Conservation (phyloP, 2,113 vertebrate genomes). For the Polyodon spathula region DNA sequence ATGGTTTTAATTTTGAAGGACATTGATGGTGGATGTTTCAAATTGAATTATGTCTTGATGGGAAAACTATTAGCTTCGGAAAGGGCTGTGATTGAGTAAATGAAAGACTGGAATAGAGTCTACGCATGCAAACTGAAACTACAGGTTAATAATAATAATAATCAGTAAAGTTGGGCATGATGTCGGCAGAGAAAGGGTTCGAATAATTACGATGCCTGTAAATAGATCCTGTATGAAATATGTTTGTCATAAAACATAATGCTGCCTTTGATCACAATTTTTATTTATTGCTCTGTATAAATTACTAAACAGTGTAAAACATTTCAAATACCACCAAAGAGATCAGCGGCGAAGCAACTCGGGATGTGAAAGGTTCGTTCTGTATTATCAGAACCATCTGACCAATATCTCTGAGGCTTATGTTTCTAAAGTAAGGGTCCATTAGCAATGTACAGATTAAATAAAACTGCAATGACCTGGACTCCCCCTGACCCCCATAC, state of each 20-base stretch:
- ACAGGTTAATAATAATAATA: too few relatives aligned
- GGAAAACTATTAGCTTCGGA: slow-evolving; percentile 65
- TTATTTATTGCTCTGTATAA: too few relatives aligned
- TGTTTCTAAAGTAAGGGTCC: slow-evolving; percentile 29
- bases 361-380: slow-evolving; percentile 31
- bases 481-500: slow-evolving; percentile 18
- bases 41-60: slow-evolving; percentile 68
- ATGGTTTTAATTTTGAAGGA: slow-evolving; percentile 47
- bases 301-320: too few relatives aligned
- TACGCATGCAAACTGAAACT: slow-evolving; percentile 58
- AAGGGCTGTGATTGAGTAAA: slow-evolving; percentile 63
- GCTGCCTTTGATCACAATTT: too few relatives aligned
- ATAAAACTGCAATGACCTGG: slow-evolving; percentile 22
- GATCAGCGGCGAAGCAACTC: slow-evolving; percentile 26
- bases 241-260: too few relatives aligned
- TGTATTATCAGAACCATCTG: slow-evolving; percentile 34
- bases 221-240: too few relatives aligned
- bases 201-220: too few relatives aligned
- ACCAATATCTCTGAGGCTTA: slow-evolving; percentile 28
- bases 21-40: slow-evolving; percentile 63
- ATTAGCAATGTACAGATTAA: slow-evolving; percentile 25
- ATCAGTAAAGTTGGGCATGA: too few relatives aligned
- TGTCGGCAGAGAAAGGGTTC: too few relatives aligned
- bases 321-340: too few relatives aligned
- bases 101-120: slow-evolving; percentile 70